Base-by-base conservation (phyloP, 2,113 vertebrate genomes). In the Oryzias woworae region DNA sequence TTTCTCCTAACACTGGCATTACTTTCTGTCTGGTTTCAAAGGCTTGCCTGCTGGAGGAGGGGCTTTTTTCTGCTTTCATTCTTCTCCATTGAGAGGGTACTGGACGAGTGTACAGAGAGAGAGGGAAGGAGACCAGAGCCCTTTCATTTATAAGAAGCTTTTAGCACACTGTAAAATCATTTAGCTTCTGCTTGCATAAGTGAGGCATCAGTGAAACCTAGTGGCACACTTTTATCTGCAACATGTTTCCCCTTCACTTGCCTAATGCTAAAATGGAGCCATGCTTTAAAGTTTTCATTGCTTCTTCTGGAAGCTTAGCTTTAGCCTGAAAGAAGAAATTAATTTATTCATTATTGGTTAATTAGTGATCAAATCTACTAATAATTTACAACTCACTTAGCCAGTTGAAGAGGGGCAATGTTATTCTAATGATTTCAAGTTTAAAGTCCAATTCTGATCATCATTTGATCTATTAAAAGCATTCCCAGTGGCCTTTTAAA, bases 1-100 rank as follows among this genome's bases (percentile, higher is more conserved):
- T 74, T 69, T 54, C 74, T 69, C 69, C 74, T 64, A 81, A 53
- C 73, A 62, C 50, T 0, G 47, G 72, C 77, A 79, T 79, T 75
- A 77, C 70, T 69, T 75, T 81, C 70, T 81, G 70, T 62, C 48
- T 81, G 72, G 53, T 69, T 77, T 80, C 46, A 69, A 62, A 82
- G 68, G 60, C 73, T 53, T 70, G 64, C 47, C 58, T 69, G 61
- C 56, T 59, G 73, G 51, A 83, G 62, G 69, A 74, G 24, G 58
- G 49, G 42, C n/a, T 59, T 78, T 66, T 56, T 73, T 68, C 73
- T 82, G 57, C 67, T 69, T 82, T 80, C 80, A 62, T 73, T 59
- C 47, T 71, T 50, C 58, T 49, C 50, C 22, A 66, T 51, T 53
- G 49, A 42, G 8, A n/a, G 41, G 42, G 6, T 20, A 57, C 26